A percentile compares a stretch with the other conserved stretches of the same genome.
Evolutionary conservation across 2,888 invertebrate species (phyloP).

Genomic region (Rosalia funebris): DNA sequence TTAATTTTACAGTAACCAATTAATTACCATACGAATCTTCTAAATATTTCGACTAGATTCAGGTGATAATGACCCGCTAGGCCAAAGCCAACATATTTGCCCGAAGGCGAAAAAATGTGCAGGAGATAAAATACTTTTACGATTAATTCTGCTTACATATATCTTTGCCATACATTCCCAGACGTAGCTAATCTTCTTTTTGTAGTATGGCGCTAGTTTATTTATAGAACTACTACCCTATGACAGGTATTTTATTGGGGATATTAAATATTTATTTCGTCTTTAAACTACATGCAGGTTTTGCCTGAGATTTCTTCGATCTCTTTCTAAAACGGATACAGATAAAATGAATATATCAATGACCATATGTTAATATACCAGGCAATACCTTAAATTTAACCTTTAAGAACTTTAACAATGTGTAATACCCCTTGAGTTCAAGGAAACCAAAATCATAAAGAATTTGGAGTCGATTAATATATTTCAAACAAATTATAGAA

Average conservation of each 20-base stretch:
- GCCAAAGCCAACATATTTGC: neutral
- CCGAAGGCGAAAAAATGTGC: neutral
- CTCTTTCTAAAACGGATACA: too few relatives aligned
- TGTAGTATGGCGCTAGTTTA: slow-evolving; percentile 12
- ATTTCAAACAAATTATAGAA: too few relatives aligned
- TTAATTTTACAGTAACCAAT: neutral
- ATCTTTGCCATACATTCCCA: slow-evolving; percentile 1
- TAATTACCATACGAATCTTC: neutral
- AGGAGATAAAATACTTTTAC: neutral
- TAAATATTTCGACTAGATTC: neutral
- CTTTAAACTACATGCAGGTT: neutral
- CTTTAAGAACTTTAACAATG: too few relatives aligned
- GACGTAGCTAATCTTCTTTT: slow-evolving; percentile 11
- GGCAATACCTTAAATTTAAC: too few relatives aligned
- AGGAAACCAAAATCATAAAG: too few relatives aligned
- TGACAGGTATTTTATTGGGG: slow-evolving; percentile 8
- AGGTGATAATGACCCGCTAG: neutral
- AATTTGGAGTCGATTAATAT: too few relatives aligned
- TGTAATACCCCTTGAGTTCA: too few relatives aligned
- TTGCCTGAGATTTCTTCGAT: neutral
- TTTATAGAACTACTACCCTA: slow-evolving; percentile 12
- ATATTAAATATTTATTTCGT: slow-evolving; percentile 1
- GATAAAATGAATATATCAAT: too few relatives aligned
- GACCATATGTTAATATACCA: too few relatives aligned
- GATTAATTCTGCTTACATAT: neutral